Conservation (phyloP, 2,888 invertebrate genomes). For the Aquatica leii region DNA sequence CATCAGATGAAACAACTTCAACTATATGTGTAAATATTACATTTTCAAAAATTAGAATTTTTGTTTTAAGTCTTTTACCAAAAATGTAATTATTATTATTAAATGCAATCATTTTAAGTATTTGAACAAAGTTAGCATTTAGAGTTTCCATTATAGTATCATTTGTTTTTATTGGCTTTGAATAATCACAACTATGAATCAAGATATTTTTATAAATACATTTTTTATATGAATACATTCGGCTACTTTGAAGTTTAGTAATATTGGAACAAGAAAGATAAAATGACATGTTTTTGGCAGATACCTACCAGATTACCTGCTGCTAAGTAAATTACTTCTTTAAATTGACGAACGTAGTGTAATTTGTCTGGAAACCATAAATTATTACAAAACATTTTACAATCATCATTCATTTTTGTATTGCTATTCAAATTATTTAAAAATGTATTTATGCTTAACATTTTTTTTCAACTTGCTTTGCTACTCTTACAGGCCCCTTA, state of each 20-base stretch:
- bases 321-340: conserved; percentile 2
- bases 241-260: conserved; percentile 5
- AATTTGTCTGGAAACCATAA: conserved; percentile 5
- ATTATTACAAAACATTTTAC: conserved; percentile 5
- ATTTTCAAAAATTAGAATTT: conserved; percentile 4
- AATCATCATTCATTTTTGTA: not conserved
- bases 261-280: conserved; percentile 3
- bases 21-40: conserved; percentile 5
- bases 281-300: not conserved
- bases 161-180: conserved; percentile 4
- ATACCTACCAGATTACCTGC: not conserved
- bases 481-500: not conserved
- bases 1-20: conserved; percentile 5
- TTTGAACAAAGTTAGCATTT: conserved; percentile 5
- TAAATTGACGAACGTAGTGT: conserved; percentile 5
- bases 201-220: conserved; percentile 4
- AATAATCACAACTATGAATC: conserved; percentile 5
- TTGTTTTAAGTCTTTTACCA: not conserved
- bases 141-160: conserved; percentile 5
- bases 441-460: conserved; percentile 5
- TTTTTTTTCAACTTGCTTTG: conserved; percentile 4
- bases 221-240: conserved; percentile 3
- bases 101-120: not conserved
- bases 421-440: conserved; percentile 5
- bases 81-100: conserved; percentile 3